Base-by-base conservation (phyloP, 2,113 vertebrate genomes). In the Peromyscus polionotus region DNA sequence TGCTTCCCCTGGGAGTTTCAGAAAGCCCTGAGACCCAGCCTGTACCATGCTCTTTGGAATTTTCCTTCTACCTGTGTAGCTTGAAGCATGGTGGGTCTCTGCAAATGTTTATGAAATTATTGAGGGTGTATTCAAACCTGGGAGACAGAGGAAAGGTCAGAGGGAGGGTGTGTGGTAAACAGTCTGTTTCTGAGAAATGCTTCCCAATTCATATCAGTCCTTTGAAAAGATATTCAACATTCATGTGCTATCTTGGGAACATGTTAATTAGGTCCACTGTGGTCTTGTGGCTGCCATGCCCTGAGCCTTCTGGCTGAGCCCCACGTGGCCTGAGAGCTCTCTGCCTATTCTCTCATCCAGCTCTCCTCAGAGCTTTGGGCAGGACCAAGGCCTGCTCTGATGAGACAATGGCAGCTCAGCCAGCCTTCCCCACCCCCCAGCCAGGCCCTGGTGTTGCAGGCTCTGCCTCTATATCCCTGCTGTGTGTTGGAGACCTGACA, bases 1-100 rank as follows among this genome's bases (percentile, higher is more conserved):
- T 33, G 61, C 33, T 24, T 83, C 36, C 33, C 33, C 24, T 2
- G 19, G 36, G 57, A 89, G 67, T 13, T 6, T 0, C 0, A 0
- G 0, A 31, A 4, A 9, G 4, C 22, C 61, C 33, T 6, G 3
- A 0, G 57, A 45, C 70, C 1, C 0, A 7, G 28, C 36, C 92
- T 63, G 31, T 17, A 2, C 7, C 45, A 73, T 42, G 87, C 73
- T 65, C 75, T 0, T 57, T 31, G 70, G 79, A 68, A 48, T 57
- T 76, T 3, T 68, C 26, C 48, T 26, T 17, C 61, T 51, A 22
- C 39, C 88, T 28, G 0, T 22, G 63, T 33, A 28, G 54, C 39
- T 26, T 2, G 24, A 12, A 14, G 68, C 90, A 51, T 68, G 51
- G 79, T 92, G 45, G 94, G 84, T 88, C 95, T 92, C 87, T 72